Base-by-base conservation (phyloP, 2,797 vertebrate genomes). In the Acanthurus lineatus region DNA sequence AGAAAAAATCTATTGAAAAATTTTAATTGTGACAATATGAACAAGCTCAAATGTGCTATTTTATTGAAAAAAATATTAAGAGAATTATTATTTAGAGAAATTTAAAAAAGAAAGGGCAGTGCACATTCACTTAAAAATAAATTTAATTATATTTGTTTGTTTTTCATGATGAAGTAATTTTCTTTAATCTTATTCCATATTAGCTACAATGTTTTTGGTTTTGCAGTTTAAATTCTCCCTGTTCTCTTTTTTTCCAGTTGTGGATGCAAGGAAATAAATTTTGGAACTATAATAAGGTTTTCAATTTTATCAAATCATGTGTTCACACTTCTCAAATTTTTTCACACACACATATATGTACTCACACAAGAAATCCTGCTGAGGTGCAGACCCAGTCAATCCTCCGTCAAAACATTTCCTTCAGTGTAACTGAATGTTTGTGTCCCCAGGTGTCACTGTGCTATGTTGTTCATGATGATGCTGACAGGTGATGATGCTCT, bases 401-500 rank as follows among this genome's bases (percentile, higher is more conserved):
- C 69, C 10, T 57, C 51, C 22, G 62, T 69, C 66, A 64, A 56
- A 35, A n/a, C n/a, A 3, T 47, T 70, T 25, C 32, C 70, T 48
- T 69, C 38, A 38, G 70, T 57, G 38, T 59, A 28, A 11, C 42
- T 61, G 65, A 28, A 45, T 44, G 52, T 45, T 44, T n/a, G 69
- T 68, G 38, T 47, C 11, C 19, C 52, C 35, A 65, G 67, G 77
- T 81, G 69, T 75, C 51, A 56, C 77, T 74, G 57, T 69, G 67
- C 11, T 9, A 42, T 62, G 64, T 65, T 60, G 67, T 6, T 68
- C 65, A 54, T 63, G 62, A 59, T 17, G 49, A 17, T 20, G 56
- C 57, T 82, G 87, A 78, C 79, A 69, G 79, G 72, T 79, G 79
- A 85, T 69, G 80, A 81, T 8, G 10, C 53, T 35, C 28, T 52